Base-by-base conservation (phyloP, 1,140 invertebrate species). In the Atta texana region DNA sequence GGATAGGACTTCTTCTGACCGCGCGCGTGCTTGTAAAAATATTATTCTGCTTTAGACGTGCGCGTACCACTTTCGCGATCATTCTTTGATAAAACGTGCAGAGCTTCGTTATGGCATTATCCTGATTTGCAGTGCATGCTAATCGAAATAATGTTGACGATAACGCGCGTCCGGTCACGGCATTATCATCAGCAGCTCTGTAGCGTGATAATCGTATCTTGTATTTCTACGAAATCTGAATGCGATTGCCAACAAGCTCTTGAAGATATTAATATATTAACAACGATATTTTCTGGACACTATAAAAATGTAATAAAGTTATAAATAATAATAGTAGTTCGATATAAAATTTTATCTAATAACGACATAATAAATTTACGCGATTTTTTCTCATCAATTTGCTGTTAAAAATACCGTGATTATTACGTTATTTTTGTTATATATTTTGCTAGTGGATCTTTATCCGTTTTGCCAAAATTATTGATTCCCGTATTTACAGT, bases 21-120 rank as follows among this genome's bases (percentile, higher is more conserved):
- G 16, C 66, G 39, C 39, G 39, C 77, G 44, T 66, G 61, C 61
- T 21, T 12, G 63, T 80, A 68, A 80, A 80, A 80, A 80, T 80
- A 80, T 80, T 80, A 80, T 80, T 68, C 49, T 44, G 63, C 77
- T 68, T 68, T 80, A 68, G 77, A 68, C 63, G 59, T 14, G n/a
- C 63, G 49, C 31, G 28, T 55, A 63, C 61, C n/a, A 53, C 31
- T 68, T 68, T 39, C 18, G 49, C 63, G 49, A 80, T 80, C 49
- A 34, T 12, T n/a, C n/a, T 24, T 66, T n/a, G 61, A 34, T 39
- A 51, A 80, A 34, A 80, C 28, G 16, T 1, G 31, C 39, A 21
- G 55, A 24, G 16, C 61, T 34, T 51, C 44, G n/a, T 51, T 44
- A 44, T 12, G 49, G 24, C 28, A 16, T 64, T 66, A 66, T 80